Percentiles rank a stretch among this genome's conserved stretches.
Evolutionary conservation across 2,797 vertebrate species (phyloP).

Genomic region (Neosalanx taihuensis): DNA sequence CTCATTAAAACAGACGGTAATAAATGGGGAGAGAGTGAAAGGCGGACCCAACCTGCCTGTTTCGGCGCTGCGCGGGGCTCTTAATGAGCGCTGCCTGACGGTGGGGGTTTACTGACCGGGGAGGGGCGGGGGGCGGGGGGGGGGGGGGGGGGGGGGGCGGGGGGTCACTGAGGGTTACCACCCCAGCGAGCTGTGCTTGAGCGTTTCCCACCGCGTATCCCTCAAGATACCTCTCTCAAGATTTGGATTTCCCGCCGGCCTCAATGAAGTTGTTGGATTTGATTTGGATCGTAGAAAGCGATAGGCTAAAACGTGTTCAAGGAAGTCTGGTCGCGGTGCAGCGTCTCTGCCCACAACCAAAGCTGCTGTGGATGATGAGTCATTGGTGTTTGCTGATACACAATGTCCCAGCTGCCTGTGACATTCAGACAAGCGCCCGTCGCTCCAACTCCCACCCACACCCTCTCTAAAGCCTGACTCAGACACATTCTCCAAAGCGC

Average conservation of each 20-base stretch:
- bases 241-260: background rate
- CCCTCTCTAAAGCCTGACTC: slow-evolving; percentile 27
- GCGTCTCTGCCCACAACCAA: background rate
- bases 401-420: background rate
- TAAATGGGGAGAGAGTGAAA: slow-evolving; percentile 66
- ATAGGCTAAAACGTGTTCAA: background rate
- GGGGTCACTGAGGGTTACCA: slow-evolving; percentile 51
- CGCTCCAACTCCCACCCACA: slow-evolving; percentile 33
- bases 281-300: background rate
- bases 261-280: background rate
- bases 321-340: background rate
- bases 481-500: slow-evolving; percentile 4
- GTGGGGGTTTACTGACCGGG: slow-evolving; percentile 38
- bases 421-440: slow-evolving; percentile 8
- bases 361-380: background rate
- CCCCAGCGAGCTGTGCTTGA: slow-evolving; percentile 16
- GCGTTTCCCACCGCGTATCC: background rate
- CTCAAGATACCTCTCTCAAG: background rate
- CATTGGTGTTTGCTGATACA: background rate
- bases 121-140: slow-evolving; percentile 52
- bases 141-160: slow-evolving; percentile 23
- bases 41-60: slow-evolving; percentile 52
- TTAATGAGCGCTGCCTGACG: slow-evolving; percentile 62
- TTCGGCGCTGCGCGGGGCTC: background rate
- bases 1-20: slow-evolving; percentile 72